Conservation (phyloP, 2,113 vertebrate genomes). For the Atlantisia rogersi region DNA sequence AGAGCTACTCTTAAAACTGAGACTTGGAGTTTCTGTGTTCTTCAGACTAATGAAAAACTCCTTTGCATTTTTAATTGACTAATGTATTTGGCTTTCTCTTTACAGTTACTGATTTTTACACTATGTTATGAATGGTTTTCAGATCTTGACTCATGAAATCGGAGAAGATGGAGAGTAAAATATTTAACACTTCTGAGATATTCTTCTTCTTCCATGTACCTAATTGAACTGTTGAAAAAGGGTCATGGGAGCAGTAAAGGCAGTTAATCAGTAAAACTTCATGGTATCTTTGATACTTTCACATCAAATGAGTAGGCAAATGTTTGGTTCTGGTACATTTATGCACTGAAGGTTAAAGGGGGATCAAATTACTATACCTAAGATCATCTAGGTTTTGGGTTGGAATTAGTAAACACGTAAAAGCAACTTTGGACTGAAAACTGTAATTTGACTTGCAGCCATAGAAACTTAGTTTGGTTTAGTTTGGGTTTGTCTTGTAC, state of each 20-base stretch:
- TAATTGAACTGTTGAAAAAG: not conserved
- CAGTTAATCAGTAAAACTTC: conserved; percentile 35
- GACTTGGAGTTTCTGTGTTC: not conserved
- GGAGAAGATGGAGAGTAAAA: not conserved
- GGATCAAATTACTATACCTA: not conserved
- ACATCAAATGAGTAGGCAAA: not conserved
- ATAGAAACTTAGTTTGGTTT: not conserved
- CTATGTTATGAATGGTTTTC: not conserved
- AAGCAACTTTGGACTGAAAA: not conserved
- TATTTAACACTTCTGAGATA: not conserved
- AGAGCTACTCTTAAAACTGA: not conserved
- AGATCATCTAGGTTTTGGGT: not conserved
- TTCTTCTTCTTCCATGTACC: not conserved
- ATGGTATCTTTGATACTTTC: conserved; percentile 21
- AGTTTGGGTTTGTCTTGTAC: not conserved
- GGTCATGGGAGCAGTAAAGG: not conserved
- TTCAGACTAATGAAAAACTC: not conserved
- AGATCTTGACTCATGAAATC: not conserved
- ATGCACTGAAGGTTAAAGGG: not conserved
- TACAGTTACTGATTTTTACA: not conserved
- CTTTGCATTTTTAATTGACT: not conserved
- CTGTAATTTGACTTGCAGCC: not conserved
- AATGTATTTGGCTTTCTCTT: not conserved
- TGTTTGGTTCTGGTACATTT: not conserved
- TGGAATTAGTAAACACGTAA: not conserved